Evolutionary conservation across 2,888 invertebrate species (phyloP).

Genomic region (Ichneumon xanthorius): DNA sequence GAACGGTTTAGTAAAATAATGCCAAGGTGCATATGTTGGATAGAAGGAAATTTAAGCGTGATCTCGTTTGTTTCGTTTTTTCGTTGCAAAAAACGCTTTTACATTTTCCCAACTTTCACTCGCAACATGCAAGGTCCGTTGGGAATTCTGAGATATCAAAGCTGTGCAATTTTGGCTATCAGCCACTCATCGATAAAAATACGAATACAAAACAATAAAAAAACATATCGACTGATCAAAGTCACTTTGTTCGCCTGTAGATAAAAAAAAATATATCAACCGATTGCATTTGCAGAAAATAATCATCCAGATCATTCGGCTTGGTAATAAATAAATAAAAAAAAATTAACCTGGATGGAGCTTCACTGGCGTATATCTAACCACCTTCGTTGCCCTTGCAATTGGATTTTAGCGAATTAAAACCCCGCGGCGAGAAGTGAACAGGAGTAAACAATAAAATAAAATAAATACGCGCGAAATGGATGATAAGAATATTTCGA

Average conservation of each 20-base stretch:
- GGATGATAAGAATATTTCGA: background rate
- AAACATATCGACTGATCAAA: background rate
- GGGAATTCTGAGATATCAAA: background rate
- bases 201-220: background rate
- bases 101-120: constrained; percentile 41
- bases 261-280: background rate
- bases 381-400: background rate
- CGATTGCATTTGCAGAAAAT: constrained; percentile 8
- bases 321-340: background rate
- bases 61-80: constrained; percentile 26
- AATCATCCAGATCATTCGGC: background rate
- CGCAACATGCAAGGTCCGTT: constrained; percentile 5
- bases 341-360: background rate
- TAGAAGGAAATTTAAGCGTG: constrained; percentile 10
- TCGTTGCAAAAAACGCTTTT: constrained; percentile 15
- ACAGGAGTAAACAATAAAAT: constrained; percentile 16
- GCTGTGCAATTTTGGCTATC: background rate
- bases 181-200: background rate
- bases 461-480: constrained; percentile 16
- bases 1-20: constrained; percentile 23
- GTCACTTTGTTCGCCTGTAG: background rate
- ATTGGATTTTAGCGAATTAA: constrained; percentile 32
- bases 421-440: background rate
- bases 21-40: background rate
- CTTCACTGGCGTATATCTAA: background rate